These are phyloP conservation scores for Halictus rubicundus DNA, from an alignment of 1,140 invertebrate species.

Conservation along the genomic window DNA sequence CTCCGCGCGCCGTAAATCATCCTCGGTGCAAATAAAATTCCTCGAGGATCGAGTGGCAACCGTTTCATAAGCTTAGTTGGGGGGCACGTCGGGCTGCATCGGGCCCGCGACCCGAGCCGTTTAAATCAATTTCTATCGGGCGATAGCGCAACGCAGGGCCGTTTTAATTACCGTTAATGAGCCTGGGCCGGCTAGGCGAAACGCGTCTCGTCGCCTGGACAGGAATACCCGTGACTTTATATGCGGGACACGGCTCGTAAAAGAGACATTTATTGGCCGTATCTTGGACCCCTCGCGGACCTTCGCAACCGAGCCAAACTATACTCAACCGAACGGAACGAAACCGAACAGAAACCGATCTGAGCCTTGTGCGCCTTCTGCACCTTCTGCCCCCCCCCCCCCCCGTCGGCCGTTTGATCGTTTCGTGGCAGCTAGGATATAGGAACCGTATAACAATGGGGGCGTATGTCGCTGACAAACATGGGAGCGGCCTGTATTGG, in stretches of 20 bases:
- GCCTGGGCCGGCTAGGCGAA: background rate
- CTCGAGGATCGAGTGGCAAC: too few species aligned
- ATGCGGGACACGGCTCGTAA: constrained; percentile 26
- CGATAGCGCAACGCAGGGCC: background rate
- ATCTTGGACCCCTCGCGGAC: constrained; percentile 8
- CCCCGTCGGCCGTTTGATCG: constrained; percentile 10
- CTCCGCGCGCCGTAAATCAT: background rate
- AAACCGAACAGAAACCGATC: too few species aligned
- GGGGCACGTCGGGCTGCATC: too few species aligned
- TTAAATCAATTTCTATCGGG: constrained; percentile 10
- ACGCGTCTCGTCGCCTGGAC: background rate
- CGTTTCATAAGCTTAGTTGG: too few species aligned
- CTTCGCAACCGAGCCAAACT: background rate
- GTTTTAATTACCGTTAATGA: constrained; percentile 37
- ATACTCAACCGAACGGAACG: too few species aligned
- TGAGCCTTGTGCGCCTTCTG: too few species aligned
- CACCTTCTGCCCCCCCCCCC: background rate
- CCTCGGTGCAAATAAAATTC: background rate
- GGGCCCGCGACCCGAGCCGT: background rate
- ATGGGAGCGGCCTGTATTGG: constrained; percentile 44
- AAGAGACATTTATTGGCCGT: constrained; percentile 42
- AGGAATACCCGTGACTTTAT: background rate
- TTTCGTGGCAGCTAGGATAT: constrained; percentile 15
- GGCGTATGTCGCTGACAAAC: constrained; percentile 50
- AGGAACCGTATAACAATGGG: constrained; percentile 29